Evolutionary conservation across 2,113 vertebrate genomes (phyloP).

Genomic region (Indri indri): DNA sequence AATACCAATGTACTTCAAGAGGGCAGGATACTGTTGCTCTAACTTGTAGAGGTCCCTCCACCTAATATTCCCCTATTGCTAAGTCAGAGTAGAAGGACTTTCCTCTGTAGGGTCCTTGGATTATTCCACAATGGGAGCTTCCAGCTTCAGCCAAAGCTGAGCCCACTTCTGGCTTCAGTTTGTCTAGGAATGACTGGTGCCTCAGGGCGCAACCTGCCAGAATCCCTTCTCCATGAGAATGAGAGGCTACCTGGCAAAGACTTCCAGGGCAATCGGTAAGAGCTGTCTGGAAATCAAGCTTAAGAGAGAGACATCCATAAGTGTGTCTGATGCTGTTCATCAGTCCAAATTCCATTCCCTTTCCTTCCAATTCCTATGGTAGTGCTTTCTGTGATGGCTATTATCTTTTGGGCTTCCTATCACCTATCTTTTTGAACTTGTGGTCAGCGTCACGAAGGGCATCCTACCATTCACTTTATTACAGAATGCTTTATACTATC

Average conservation of each 20-base stretch:
- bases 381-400: not conserved
- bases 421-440: not conserved
- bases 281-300: not conserved
- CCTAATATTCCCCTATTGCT: not conserved
- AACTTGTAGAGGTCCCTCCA: not conserved
- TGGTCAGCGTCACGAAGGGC: not conserved
- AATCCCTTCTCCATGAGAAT: not conserved
- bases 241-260: not conserved
- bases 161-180: not conserved
- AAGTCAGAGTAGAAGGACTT: not conserved
- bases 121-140: not conserved
- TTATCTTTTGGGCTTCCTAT: not conserved
- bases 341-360: not conserved
- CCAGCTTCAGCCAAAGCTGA: not conserved
- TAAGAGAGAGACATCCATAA: not conserved
- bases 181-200: not conserved
- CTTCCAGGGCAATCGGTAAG: not conserved
- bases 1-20: not conserved
- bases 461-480: not conserved
- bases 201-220: not conserved
- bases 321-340: not conserved
- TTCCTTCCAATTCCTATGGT: not conserved
- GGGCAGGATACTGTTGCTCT: not conserved
- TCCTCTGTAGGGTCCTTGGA: not conserved
- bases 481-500: not conserved